Evolutionary conservation across 2,113 vertebrate species (phyloP).

Genomic region (Gallinago media): DNA sequence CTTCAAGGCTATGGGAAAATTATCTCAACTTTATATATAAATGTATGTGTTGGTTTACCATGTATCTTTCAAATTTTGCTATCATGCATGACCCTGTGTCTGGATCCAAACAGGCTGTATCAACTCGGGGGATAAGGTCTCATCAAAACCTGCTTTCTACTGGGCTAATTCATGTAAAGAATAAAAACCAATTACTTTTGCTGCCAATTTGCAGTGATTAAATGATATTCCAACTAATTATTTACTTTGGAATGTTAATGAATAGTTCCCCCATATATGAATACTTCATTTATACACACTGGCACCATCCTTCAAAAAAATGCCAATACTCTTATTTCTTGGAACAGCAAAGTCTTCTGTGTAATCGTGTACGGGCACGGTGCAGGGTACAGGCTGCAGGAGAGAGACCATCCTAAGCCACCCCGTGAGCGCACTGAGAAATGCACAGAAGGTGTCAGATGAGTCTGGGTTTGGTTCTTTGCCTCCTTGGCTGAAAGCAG

Average conservation of each 20-base stretch:
- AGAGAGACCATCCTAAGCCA: background rate
- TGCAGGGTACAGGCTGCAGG: background rate
- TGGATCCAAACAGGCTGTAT: background rate
- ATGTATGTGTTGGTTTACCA: background rate
- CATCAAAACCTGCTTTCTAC: background rate
- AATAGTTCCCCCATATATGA: background rate
- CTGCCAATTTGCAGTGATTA: background rate
- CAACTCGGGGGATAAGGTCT: background rate
- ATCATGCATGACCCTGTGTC: background rate
- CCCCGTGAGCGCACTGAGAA: fast-evolving
- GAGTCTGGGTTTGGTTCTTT: background rate
- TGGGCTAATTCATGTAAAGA: background rate
- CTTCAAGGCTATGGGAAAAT: background rate
- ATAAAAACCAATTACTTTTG: background rate
- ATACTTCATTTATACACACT: background rate
- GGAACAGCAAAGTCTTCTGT: background rate
- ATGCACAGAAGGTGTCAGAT: background rate
- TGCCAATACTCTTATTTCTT: background rate
- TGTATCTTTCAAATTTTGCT: background rate
- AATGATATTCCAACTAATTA: background rate
- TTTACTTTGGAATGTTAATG: background rate
- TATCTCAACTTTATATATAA: background rate
- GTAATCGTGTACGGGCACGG: background rate
- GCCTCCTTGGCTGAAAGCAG: background rate
- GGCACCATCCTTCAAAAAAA: background rate